Conservation (phyloP, 2,888 invertebrate genomes). For the Embidobia sp. region DNA sequence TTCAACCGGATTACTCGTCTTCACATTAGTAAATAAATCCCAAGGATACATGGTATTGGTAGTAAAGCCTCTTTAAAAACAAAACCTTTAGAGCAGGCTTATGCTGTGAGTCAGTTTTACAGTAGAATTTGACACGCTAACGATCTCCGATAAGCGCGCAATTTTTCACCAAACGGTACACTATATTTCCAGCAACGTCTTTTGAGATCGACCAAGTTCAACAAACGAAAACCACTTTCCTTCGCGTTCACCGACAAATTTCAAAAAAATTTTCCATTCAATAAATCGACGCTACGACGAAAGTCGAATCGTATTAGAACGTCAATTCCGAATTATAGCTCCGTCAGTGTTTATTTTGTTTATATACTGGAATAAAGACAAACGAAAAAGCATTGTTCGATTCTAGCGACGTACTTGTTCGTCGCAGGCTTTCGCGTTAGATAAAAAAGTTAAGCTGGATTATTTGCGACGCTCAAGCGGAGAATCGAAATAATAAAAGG, state of each 20-base stretch:
- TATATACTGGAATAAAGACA: neutral
- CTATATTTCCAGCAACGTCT: constrained; percentile 6
- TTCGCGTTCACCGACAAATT: neutral
- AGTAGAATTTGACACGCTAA: constrained; percentile 27
- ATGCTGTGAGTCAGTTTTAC: constrained; percentile 33
- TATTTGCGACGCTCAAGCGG: neutral
- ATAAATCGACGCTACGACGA: neutral
- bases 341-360: neutral
- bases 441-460: neutral
- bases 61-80: constrained; percentile 16
- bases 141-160: constrained; percentile 1
- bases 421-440: no score
- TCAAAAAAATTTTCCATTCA: no score
- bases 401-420: neutral
- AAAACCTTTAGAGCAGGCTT: constrained; percentile 26
- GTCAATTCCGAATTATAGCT: neutral
- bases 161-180: constrained; percentile 20
- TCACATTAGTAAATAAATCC: constrained; percentile 53
- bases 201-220: neutral
- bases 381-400: neutral
- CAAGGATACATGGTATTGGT: neutral
- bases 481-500: neutral
- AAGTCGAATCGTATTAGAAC: neutral
- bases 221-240: neutral
- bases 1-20: constrained; percentile 43